Percentiles rank a stretch among this genome's conserved stretches.
phyloP scores from a whole-genome alignment of 2,888 invertebrate species.

The Drosophila borborema region DNA sequence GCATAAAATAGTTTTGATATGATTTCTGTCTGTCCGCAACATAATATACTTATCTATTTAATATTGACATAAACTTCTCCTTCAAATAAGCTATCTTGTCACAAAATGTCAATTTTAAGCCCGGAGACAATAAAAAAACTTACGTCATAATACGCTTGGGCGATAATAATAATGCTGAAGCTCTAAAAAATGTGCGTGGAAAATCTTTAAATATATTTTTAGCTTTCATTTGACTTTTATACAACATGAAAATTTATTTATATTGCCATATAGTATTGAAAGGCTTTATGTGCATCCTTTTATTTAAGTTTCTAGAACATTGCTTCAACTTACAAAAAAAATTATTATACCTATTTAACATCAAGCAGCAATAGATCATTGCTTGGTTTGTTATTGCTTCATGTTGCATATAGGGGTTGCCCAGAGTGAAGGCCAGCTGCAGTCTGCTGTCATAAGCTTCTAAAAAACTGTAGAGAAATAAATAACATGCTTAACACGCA shows the following conservation, averaged over 20 bases:
- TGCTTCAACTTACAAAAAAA: not conserved
- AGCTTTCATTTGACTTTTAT: not conserved
- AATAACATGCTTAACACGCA: not conserved
- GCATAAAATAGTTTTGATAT: not conserved
- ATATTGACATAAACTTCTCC: not conserved
- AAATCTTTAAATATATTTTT: not conserved
- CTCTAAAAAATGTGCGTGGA: not conserved
- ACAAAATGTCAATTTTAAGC: conserved; percentile 1
- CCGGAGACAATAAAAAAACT: conserved; percentile 11
- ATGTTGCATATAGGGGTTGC: conserved; percentile 6
- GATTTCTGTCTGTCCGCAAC: not conserved
- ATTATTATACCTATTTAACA: not conserved
- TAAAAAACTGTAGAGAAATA: not conserved
- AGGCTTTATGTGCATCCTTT: too few relatives aligned
- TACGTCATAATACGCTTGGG: conserved; percentile 11
- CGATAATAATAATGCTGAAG: not conserved
- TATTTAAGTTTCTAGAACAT: not conserved
- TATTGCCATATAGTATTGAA: too few relatives aligned
- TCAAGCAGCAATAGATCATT: not conserved
- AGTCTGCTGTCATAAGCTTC: not conserved
- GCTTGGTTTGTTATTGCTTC: conserved; percentile 1
- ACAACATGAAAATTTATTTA: not conserved
- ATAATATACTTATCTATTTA: conserved; percentile 2
- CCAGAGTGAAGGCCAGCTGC: not conserved
- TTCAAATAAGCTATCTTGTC: conserved; percentile 9